These are phyloP conservation scores for Rhynchonycteris naso DNA, from an alignment of 2,797 vertebrate species.

Conservation along the genomic window DNA sequence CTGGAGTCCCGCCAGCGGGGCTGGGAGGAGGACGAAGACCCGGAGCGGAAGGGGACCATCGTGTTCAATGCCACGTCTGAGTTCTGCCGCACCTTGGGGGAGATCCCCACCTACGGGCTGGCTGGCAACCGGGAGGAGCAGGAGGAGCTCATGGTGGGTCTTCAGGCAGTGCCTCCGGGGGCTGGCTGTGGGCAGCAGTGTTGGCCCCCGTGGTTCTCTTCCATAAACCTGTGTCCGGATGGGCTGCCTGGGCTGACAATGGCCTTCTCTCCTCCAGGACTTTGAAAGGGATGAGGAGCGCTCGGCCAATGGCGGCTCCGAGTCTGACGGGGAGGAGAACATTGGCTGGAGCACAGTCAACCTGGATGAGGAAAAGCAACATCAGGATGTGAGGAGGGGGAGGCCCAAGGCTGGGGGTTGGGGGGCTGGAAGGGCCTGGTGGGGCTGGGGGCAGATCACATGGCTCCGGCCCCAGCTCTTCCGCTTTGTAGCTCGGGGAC, in stretches of 20 bases:
- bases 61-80: conserved; percentile 96
- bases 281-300: conserved; percentile 92
- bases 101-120: conserved; percentile 95
- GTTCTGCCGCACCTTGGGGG: conserved; percentile 95
- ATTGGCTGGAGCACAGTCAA: conserved; percentile 96
- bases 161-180: neutral
- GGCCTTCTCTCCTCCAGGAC: conserved; percentile 82
- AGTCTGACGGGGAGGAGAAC: conserved; percentile 94
- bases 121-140: conserved; percentile 96
- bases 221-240: fast-evolving
- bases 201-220: fast-evolving
- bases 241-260: neutral
- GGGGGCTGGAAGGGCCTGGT: neutral
- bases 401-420: fast-evolving
- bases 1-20: conserved; percentile 71
- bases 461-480: neutral
- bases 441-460: neutral
- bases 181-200: neutral
- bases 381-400: conserved; percentile 87
- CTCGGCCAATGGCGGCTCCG: conserved; percentile 88
- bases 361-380: conserved; percentile 93
- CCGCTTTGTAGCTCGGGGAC: neutral
- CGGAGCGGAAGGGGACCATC: conserved; percentile 91
- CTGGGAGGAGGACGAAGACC: conserved; percentile 86
- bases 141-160: conserved; percentile 92